phyloP scores from a whole-genome alignment of 2,113 vertebrate genomes.

The Tauraco erythrolophus region DNA sequence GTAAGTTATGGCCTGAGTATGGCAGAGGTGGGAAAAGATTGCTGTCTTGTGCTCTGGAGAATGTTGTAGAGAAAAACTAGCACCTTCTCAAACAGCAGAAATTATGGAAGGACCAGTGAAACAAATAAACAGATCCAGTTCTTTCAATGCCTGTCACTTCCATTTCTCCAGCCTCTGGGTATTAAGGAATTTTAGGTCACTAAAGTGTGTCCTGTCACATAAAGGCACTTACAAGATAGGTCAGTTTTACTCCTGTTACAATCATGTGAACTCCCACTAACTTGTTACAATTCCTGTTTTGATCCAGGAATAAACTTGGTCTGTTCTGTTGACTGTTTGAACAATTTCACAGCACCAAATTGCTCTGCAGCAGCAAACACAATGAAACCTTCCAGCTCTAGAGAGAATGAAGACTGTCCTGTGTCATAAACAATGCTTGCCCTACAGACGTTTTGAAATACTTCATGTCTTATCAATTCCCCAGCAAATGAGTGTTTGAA shows the following conservation, averaged over 20 bases:
- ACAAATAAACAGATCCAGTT: neutral
- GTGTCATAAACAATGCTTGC: neutral
- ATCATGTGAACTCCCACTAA: neutral
- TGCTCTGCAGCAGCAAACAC: conserved; percentile 12
- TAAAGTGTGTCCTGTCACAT: neutral
- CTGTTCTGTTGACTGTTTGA: neutral
- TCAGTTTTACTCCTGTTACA: neutral
- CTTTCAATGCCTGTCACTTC: neutral
- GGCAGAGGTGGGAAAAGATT: neutral
- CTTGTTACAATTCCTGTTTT: neutral
- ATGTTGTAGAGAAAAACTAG: neutral
- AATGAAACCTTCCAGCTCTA: neutral
- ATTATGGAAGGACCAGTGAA: neutral
- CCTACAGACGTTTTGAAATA: neutral
- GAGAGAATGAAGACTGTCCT: neutral
- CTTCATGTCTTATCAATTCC: neutral
- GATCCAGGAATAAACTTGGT: neutral
- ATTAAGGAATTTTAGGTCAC: neutral
- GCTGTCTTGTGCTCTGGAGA: neutral
- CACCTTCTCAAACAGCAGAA: neutral
- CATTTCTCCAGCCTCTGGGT: neutral
- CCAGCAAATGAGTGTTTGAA: neutral
- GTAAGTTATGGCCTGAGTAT: neutral
- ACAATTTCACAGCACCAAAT: conserved; percentile 9
- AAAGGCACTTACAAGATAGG: neutral